phyloP scores from a whole-genome alignment of 2,888 invertebrate genomes.

The Catocala nupta region DNA sequence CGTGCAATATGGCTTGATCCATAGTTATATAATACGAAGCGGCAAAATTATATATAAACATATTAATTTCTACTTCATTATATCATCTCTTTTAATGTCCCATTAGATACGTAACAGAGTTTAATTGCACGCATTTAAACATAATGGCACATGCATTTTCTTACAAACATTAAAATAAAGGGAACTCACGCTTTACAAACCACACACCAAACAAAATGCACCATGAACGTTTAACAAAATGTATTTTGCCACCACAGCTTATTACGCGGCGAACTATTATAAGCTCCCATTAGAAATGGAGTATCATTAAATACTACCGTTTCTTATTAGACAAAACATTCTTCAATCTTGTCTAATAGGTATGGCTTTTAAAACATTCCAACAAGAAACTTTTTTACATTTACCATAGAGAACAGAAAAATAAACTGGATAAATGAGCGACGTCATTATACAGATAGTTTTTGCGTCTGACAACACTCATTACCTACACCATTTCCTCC shows the following conservation, averaged over 20 bases:
- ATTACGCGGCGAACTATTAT: slow-evolving; percentile 9
- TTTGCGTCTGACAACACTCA: slow-evolving; percentile 82
- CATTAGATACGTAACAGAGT: not conserved
- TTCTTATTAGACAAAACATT: slow-evolving; percentile 52
- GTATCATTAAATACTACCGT: slow-evolving; percentile 36
- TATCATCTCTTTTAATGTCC: too few species aligned
- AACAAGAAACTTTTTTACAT: slow-evolving; percentile 53
- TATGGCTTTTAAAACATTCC: slow-evolving; percentile 62
- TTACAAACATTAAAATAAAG: not conserved
- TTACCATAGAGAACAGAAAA: slow-evolving; percentile 60
- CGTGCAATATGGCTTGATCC: too few species aligned
- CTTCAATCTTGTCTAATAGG: slow-evolving; percentile 54
- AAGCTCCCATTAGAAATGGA: slow-evolving; percentile 37
- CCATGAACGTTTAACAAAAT: not conserved
- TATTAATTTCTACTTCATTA: too few species aligned
- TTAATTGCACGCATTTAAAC: not conserved
- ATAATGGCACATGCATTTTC: not conserved
- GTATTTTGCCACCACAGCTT: slow-evolving; percentile 20
- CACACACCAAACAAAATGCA: not conserved
- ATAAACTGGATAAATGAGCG: slow-evolving; percentile 74
- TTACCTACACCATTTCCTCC: slow-evolving; percentile 84
- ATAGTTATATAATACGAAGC: too few species aligned
- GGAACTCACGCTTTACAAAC: not conserved
- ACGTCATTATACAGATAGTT: slow-evolving; percentile 80
- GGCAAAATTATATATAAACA: too few species aligned